Evolutionary conservation across 1,140 invertebrate genomes (phyloP).

Genomic region (Drosophila ogumai): DNA sequence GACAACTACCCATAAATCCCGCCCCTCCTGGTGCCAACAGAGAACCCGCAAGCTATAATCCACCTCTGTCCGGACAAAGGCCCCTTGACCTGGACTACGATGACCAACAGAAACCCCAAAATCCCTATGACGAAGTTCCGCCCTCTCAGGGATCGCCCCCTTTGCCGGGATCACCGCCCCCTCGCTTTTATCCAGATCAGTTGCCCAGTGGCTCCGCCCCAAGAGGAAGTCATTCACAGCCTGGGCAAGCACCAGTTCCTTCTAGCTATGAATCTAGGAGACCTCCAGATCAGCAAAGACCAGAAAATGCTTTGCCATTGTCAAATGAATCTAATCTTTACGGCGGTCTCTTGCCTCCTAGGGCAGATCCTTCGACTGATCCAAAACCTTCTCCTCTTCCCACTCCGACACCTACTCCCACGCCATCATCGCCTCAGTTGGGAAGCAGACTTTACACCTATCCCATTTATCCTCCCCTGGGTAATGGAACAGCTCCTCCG

Average conservation of each 20-base stretch:
- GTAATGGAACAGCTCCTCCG: conserved; percentile 22
- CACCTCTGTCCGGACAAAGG: conserved; percentile 17
- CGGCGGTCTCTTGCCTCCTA: conserved; percentile 56
- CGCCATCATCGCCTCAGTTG: conserved; percentile 13
- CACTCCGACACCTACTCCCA: not conserved
- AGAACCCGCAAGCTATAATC: conserved; percentile 1
- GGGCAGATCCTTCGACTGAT: not conserved
- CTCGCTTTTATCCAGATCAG: conserved; percentile 32
- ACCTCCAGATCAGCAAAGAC: not conserved
- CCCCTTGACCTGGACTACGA: conserved; percentile 33
- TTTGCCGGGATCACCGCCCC: not conserved
- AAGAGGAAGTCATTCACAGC: conserved; percentile 1
- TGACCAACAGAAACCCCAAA: conserved; percentile 8
- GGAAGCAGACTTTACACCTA: conserved; percentile 47
- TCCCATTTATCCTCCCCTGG: conserved; percentile 56
- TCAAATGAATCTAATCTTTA: conserved; percentile 60
- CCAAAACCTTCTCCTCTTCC: not conserved
- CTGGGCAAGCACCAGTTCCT: conserved; percentile 18
- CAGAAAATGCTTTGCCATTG: not conserved
- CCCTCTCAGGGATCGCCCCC: conserved; percentile 6
- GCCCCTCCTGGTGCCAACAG: conserved; percentile 11
- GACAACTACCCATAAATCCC: conserved; percentile 50
- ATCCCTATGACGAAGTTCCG: conserved; percentile 2
- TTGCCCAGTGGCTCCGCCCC: conserved; percentile 22
- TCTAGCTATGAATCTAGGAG: not conserved